Percentiles rank a stretch among this genome's conserved stretches.
Evolutionary conservation across 2,113 vertebrate species (phyloP).

Genomic region (Pelecanus crispus): DNA sequence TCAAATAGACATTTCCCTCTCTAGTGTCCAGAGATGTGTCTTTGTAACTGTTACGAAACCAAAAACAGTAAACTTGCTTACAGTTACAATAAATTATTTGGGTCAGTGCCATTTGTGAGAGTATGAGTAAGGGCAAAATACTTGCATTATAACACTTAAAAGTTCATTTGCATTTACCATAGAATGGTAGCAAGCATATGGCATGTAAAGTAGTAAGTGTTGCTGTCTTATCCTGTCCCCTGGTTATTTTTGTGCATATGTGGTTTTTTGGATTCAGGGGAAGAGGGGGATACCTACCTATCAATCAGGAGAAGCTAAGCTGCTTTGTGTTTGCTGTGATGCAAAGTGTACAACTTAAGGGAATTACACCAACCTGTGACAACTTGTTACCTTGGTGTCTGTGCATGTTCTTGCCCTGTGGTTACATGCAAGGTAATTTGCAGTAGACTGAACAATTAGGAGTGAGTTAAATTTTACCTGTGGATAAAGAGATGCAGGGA

Average conservation of each 20-base stretch:
- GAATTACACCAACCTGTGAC: not conserved
- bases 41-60: not conserved
- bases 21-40: not conserved
- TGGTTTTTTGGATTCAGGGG: accelerated
- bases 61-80: not conserved
- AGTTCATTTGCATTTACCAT: not conserved
- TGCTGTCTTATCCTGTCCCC: not conserved
- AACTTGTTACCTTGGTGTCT: not conserved
- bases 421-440: not conserved
- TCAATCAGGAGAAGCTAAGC: not conserved
- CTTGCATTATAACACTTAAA: not conserved
- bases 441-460: not conserved
- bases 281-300: not conserved
- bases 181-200: not conserved
- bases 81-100: not conserved
- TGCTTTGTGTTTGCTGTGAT: not conserved
- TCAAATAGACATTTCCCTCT: not conserved
- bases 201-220: not conserved
- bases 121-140: not conserved
- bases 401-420: not conserved
- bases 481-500: not conserved
- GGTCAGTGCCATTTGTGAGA: not conserved
- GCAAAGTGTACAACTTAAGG: not conserved
- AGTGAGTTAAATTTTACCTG: not conserved
- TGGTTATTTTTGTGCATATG: not conserved